phyloP scores from a whole-genome alignment of 2,888 invertebrate genomes.

The Hetaerina titia region DNA sequence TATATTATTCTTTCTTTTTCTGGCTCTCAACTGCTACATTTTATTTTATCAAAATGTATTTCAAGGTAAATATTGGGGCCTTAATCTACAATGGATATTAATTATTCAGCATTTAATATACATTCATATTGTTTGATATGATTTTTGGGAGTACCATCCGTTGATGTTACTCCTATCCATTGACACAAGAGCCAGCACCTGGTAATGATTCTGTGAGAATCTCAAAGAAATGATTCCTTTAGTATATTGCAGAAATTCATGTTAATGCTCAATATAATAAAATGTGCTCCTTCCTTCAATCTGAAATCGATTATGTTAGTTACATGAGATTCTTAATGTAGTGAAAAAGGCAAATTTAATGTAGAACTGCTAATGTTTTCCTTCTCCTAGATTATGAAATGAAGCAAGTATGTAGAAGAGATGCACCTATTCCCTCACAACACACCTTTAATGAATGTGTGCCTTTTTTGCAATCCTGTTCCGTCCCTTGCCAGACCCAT shows the following conservation, averaged over 20 bases:
- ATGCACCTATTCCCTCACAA: conserved; percentile 4
- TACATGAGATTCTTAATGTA: not conserved
- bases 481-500: conserved; percentile 35
- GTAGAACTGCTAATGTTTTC: not conserved
- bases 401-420: not conserved
- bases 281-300: not conserved
- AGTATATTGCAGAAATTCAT: not conserved
- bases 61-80: conserved; percentile 28
- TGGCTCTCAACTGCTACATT: no score
- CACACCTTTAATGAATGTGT: conserved; percentile 36
- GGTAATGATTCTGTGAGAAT: not conserved
- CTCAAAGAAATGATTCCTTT: not conserved
- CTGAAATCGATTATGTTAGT: not conserved
- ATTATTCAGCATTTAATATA: conserved; percentile 1
- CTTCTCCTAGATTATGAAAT: not conserved
- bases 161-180: not conserved
- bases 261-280: conserved; percentile 7
- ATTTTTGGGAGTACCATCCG: not conserved
- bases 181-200: not conserved
- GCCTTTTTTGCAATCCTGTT: conserved; percentile 60
- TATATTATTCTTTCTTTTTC: not conserved
- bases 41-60: not conserved
- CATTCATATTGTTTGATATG: not conserved
- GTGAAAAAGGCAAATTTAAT: not conserved
- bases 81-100: conserved; percentile 2